phyloP scores from a whole-genome alignment of 1,140 invertebrate genomes.

The Lasioglossum baleicum region DNA sequence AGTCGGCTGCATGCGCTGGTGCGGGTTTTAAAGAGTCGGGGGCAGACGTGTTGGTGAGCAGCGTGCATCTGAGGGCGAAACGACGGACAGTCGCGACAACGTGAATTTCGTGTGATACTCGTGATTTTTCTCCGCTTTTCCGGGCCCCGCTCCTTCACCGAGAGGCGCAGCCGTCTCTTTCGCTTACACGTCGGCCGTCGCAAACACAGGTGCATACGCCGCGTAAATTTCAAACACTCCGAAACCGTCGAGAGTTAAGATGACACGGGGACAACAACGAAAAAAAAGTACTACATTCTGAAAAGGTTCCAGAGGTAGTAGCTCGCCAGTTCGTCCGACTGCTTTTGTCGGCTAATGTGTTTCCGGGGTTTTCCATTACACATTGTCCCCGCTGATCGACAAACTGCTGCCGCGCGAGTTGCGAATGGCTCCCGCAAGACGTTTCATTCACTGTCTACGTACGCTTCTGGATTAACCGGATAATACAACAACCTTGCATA shows the following conservation, averaged over 20 bases:
- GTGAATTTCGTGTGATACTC: constrained; percentile 37
- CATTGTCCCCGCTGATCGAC: too few relatives aligned
- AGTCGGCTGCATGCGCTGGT: background rate
- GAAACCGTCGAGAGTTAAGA: constrained; percentile 38
- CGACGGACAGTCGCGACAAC: constrained; percentile 34
- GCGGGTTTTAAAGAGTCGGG: constrained; percentile 21
- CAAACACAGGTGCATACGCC: constrained; percentile 31
- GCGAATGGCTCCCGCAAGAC: too few relatives aligned
- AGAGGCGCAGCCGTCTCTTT: constrained; percentile 8
- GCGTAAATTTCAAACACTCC: constrained; percentile 28
- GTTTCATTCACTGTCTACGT: too few relatives aligned
- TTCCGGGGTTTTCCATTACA: too few relatives aligned
- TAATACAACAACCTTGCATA: too few relatives aligned
- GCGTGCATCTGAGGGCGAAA: constrained; percentile 29
- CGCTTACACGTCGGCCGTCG: constrained; percentile 10
- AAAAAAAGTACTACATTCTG: background rate
- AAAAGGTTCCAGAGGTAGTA: constrained; percentile 6
- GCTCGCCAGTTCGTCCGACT: constrained; percentile 20
- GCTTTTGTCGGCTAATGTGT: constrained; percentile 1
- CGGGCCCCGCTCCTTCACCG: constrained; percentile 10
- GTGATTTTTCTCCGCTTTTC: constrained; percentile 47
- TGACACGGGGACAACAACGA: constrained; percentile 13
- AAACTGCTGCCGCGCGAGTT: too few relatives aligned
- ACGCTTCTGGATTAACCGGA: too few relatives aligned
- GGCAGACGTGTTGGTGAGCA: constrained; percentile 9